Evolutionary conservation across 2,797 vertebrate genomes (phyloP).

Genomic region (Darevskia mixta): DNA sequence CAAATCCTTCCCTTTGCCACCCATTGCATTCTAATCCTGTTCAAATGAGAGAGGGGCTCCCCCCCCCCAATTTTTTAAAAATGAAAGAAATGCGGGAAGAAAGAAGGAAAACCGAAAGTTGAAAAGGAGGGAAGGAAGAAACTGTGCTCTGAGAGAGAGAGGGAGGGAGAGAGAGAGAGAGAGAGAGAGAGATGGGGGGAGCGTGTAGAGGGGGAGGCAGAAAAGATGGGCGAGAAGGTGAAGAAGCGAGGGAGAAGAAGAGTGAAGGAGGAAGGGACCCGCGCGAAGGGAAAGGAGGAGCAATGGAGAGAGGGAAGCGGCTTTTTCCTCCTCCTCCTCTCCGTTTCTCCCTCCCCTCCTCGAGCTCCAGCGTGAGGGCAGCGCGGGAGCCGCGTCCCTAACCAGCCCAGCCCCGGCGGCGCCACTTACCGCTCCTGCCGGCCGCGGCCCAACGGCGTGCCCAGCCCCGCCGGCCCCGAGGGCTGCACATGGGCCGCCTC

Average conservation of each 20-base stretch:
- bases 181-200: accelerated
- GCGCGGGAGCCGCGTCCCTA: not conserved
- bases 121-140: not conserved
- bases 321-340: not conserved
- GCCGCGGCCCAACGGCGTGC: not conserved
- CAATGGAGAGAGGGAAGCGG: not conserved
- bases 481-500: not conserved
- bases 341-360: not conserved
- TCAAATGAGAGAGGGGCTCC: too few relatives aligned
- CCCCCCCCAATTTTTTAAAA: not conserved
- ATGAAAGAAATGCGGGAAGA: not conserved
- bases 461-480: too few relatives aligned
- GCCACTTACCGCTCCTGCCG: not conserved
- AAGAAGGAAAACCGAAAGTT: too few relatives aligned
- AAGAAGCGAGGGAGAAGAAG: not conserved
- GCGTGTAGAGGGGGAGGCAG: accelerated
- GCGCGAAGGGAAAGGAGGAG: too few relatives aligned
- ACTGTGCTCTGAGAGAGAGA: accelerated
- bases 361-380: not conserved
- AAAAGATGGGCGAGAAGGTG: not conserved
- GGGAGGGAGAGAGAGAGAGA: too few relatives aligned
- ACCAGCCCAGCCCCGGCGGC: not conserved
- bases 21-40: too few relatives aligned
- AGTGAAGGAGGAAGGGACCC: too few relatives aligned
- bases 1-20: too few relatives aligned